Base-by-base conservation (phyloP, 2,888 invertebrate genomes). In the Agrenia bidenticulata region DNA sequence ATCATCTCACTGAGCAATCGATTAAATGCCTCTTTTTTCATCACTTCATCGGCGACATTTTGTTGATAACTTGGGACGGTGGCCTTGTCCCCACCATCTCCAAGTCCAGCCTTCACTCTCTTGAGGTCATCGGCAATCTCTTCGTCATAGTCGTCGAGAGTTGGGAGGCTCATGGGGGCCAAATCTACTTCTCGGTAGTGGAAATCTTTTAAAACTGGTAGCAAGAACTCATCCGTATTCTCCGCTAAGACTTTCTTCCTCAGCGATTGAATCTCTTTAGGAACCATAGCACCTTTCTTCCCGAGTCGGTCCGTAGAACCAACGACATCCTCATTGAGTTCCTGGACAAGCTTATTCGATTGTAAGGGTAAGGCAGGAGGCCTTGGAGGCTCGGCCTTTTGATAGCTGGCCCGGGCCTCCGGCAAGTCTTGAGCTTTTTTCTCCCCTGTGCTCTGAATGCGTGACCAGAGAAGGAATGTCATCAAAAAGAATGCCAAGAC, bases 1-100 rank as follows among this genome's bases (percentile, higher is more conserved):
- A 96, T 88, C 78, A 89, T 87, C 79, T 95, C 91, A 79, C 94
- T 94, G 7, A 94, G 83, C 75, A 92, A 85, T 65, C 92, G 88
- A 79, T 96, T 96, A 72, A 96, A 86, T 1, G 94, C 94, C 74
- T 91, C 88, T 78, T 87, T 88, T 77, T 89, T 88, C 79, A 91
- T 86, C 0, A 89, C 84, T 73, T 85, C 84, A 66, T 91, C 89
- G 24, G 83, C 78, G 73, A 80, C 76, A 45, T 81, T 80, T 77
- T 86, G 86, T 57, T 90, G 90, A 27, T 83, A 82, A 0, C 87
- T 88, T 13, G 82, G 81, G 13, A 93, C 82, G 72, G 82, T 81
- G 0, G 88, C 89, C 0, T 89, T 85, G 15, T 83, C 83, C 0
- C 89, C 93, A 58, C 84, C 82, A 73, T 89, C 87, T 0, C 93